Base-by-base conservation (phyloP, 2,888 invertebrate genomes). In the Nineta flava region DNA sequence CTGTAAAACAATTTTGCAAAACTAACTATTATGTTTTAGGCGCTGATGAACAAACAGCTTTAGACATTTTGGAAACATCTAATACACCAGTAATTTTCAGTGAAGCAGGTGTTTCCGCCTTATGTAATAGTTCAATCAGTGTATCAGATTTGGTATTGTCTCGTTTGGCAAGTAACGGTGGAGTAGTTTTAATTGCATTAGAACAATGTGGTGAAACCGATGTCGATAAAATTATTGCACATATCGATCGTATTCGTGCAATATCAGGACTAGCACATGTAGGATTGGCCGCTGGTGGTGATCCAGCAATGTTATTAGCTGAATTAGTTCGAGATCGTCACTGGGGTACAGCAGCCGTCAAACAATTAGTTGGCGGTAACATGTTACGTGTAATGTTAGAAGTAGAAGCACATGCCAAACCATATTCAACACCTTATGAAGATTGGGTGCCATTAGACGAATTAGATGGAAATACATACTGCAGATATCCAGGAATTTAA, bases 211-310 rank as follows among this genome's bases (percentile, higher is more conserved):
- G 66, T 2, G 67, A 68, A 13, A 64, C 65, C 1, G 53, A 58
- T 15, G 56, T 69, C 26, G 63, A 65, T 1, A 68, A 69, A 53
- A 66, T 67, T 31, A 63, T 66, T 56, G 77, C 73, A 55, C 78
- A 78, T 57, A 78, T 81, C 55, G 79, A 79, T 62, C 76, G 80
- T 63, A 77, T 81, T 55, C 69, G 78, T 46, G 71, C 70, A 54
- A 72, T 76, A 46, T 77, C 79, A 44, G 81, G 81, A 9, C 74
- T 79, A 34, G 77, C 80, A 59, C 78, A 79, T 55, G 75, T 81
- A 50, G 81, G 80, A 3, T 65, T 81, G 21, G 79, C 79, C 17
- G 74, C 74, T 19, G 75, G 74, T 38, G 63, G 68, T 10, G 66
- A 68, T 3, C 68, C 68, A 53, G 75, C 79, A 0, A 65, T 74